Evolutionary conservation across 2,113 vertebrate genomes (phyloP).

Genomic region (Amazona guildingii): DNA sequence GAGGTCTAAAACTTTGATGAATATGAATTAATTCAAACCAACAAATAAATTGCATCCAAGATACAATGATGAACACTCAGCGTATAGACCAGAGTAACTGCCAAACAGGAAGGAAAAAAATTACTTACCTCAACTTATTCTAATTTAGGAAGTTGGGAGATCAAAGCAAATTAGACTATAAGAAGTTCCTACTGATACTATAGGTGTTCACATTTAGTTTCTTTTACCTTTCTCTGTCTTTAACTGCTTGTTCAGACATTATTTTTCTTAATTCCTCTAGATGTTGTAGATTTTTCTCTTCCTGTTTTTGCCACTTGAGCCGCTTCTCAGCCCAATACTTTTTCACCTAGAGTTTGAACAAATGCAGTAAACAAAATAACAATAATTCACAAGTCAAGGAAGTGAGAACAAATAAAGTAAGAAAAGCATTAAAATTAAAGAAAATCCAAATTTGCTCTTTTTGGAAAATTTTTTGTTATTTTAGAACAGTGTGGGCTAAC

Average conservation of each 20-base stretch:
- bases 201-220: neutral
- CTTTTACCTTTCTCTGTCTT: slow-evolving; percentile 86
- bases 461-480: neutral
- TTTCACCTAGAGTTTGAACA: slow-evolving; percentile 79
- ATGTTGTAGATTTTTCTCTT: slow-evolving; percentile 76
- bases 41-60: neutral
- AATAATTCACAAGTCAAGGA: neutral
- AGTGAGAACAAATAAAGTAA: neutral
- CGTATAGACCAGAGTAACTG: neutral
- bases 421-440: neutral
- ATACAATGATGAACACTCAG: neutral
- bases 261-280: slow-evolving; percentile 82
- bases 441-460: neutral
- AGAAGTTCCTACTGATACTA: neutral
- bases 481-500: neutral
- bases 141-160: neutral
- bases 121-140: neutral
- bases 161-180: neutral
- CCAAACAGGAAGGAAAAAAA: neutral
- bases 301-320: slow-evolving; percentile 78
- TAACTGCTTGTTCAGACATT: slow-evolving; percentile 85
- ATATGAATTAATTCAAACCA: neutral
- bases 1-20: neutral
- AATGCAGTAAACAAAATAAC: slow-evolving; percentile 21
- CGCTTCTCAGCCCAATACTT: slow-evolving; percentile 84